Evolutionary conservation across 2,113 vertebrate genomes (phyloP).

Genomic region (Dipodomys merriami): DNA sequence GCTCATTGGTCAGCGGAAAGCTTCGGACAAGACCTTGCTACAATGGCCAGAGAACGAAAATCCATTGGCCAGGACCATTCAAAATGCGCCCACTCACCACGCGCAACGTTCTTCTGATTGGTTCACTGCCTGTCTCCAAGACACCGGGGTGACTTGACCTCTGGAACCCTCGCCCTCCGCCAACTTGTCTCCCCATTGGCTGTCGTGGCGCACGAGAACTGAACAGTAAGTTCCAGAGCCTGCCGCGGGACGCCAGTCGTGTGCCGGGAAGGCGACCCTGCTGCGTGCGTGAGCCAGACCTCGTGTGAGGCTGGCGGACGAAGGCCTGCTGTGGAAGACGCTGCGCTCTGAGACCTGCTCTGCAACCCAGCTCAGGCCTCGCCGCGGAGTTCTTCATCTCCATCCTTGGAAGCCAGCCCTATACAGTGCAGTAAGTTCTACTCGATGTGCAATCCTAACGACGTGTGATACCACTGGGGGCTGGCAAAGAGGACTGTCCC

Average conservation of each 20-base stretch:
- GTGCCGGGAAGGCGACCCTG: background rate
- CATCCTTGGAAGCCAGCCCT: background rate
- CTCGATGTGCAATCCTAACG: too few species aligned
- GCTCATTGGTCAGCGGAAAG: constrained; percentile 50
- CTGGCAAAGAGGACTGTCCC: background rate
- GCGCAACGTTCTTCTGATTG: constrained; percentile 37
- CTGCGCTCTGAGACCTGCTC: too few species aligned
- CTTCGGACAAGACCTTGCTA: constrained; percentile 20
- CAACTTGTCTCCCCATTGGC: constrained; percentile 13
- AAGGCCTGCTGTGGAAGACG: background rate
- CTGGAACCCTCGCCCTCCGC: background rate
- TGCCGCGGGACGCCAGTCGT: too few species aligned
- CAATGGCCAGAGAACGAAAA: background rate
- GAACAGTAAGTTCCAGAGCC: too few species aligned
- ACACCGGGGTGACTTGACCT: background rate
- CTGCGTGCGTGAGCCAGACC: too few species aligned
- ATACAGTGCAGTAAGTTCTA: constrained; percentile 19
- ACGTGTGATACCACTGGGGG: background rate
- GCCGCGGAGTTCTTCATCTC: background rate
- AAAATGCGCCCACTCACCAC: background rate
- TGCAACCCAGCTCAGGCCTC: background rate
- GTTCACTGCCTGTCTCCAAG: background rate
- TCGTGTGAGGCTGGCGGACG: too few species aligned
- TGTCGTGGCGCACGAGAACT: background rate
- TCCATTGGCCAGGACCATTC: constrained; percentile 70